Percentiles rank a stretch among this genome's conserved stretches.
Conservation (phyloP, 64 coral and sea anemone genomes). For the Pocillopora damicornis region DNA sequence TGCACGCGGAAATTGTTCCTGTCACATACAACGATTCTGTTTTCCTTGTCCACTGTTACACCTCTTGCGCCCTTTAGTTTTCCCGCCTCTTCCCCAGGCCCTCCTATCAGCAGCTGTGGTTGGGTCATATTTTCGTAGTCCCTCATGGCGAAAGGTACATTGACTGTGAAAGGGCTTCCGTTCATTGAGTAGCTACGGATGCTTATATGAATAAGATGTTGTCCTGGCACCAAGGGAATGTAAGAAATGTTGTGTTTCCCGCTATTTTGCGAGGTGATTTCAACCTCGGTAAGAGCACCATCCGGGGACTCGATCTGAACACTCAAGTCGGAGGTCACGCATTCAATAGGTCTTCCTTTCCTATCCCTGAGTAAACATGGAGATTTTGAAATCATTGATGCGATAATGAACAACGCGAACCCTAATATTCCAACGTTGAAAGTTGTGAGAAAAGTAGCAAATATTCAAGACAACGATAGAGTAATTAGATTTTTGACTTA, state of each 20-base stretch:
- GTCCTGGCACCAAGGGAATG: conserved; percentile 32
- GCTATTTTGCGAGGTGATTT: conserved; percentile 11
- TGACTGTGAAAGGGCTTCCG: conserved; percentile 45
- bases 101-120: conserved; percentile 47
- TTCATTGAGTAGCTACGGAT: conserved; percentile 45
- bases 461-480: no score
- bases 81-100: conserved; percentile 23
- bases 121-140: conserved; percentile 26
- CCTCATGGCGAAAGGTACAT: conserved; percentile 25
- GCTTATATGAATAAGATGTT: conserved; percentile 39
- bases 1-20: conserved; percentile 61
- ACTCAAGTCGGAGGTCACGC: conserved; percentile 18
- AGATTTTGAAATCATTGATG: not conserved
- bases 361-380: conserved; percentile 35
- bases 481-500: no score
- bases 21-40: conserved; percentile 56
- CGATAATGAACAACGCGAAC: no score
- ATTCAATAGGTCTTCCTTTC: conserved; percentile 55
- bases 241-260: conserved; percentile 44
- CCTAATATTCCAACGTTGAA: no score
- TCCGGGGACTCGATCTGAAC: conserved; percentile 44
- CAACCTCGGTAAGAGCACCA: not conserved
- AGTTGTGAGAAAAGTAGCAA: no score
- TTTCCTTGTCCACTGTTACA: conserved; percentile 47
- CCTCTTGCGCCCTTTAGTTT: conserved; percentile 46